Evolutionary conservation across 30 jellyfish, hydroid and myxozoan species (phyloP).

Genomic region (Cassiopea xamachana): DNA sequence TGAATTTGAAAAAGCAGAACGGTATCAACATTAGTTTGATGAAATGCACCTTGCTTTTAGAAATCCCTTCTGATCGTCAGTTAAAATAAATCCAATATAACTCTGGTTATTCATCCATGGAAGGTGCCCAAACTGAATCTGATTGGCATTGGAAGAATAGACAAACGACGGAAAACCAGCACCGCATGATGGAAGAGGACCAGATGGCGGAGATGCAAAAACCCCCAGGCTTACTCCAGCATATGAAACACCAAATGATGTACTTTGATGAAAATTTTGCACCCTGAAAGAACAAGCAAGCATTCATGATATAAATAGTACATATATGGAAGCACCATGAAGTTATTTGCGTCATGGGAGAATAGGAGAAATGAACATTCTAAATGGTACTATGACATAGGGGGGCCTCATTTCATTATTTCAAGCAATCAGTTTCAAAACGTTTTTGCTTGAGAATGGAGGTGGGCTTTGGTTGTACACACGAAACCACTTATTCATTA

Average conservation of each 20-base stretch:
- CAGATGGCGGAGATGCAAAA: constrained; percentile 78
- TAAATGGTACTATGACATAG: too few species aligned
- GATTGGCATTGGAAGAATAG: constrained; percentile 65
- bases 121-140: constrained; percentile 76
- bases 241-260: constrained; percentile 89
- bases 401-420: too few species aligned
- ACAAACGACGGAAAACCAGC: constrained; percentile 84
- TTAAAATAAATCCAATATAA: constrained; percentile 77
- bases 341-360: too few species aligned
- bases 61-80: constrained; percentile 65
- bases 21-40: too few species aligned
- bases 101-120: constrained; percentile 90
- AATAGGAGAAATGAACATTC: too few species aligned
- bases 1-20: too few species aligned
- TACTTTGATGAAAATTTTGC: constrained; percentile 78
- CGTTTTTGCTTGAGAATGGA: too few species aligned
- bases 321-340: too few species aligned
- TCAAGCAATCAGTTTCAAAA: too few species aligned
- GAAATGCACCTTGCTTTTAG: constrained; percentile 65
- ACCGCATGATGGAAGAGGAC: constrained; percentile 88
- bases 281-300: constrained; percentile 46
- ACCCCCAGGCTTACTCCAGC: constrained; percentile 93
- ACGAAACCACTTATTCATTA: too few species aligned
- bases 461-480: too few species aligned
- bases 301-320: too few species aligned